Evolutionary conservation across 2,797 vertebrate genomes (phyloP).

Genomic region (Tapirus indicus): DNA sequence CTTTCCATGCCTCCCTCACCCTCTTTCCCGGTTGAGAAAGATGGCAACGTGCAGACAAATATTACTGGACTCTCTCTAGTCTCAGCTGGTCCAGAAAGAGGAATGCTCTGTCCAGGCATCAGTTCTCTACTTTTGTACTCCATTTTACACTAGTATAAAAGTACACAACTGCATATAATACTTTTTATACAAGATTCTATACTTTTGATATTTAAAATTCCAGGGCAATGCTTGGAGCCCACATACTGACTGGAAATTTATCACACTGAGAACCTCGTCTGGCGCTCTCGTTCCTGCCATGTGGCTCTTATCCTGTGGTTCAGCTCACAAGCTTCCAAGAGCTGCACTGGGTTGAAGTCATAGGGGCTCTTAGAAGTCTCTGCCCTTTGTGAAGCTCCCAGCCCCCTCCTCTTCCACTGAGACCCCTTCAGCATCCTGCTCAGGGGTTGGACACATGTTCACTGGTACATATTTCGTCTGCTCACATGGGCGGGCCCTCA

Average conservation of each 20-base stretch:
- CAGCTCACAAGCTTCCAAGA: too few species aligned
- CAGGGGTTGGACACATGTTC: fast-evolving
- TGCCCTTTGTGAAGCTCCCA: too few species aligned
- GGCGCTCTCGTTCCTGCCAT: fast-evolving
- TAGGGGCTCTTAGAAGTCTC: not conserved
- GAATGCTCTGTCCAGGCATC: not conserved
- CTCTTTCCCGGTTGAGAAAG: not conserved
- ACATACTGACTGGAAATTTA: not conserved
- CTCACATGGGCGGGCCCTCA: fast-evolving
- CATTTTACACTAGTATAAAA: not conserved
- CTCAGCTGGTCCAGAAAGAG: not conserved
- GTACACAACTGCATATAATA: too few species aligned
- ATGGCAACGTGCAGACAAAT: fast-evolving
- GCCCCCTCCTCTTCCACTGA: not conserved
- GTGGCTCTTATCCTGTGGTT: not conserved
- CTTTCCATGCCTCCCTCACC: too few species aligned
- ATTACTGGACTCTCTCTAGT: not conserved
- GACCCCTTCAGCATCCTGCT: too few species aligned
- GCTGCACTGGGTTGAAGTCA: fast-evolving
- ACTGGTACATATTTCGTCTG: not conserved
- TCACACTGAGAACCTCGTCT: fast-evolving
- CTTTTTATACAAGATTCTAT: not conserved
- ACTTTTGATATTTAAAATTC: not conserved
- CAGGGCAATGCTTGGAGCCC: not conserved
- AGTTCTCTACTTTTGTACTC: not conserved